Base-by-base conservation (phyloP, 1,140 invertebrate genomes). In the Nasonia vitripennis region DNA sequence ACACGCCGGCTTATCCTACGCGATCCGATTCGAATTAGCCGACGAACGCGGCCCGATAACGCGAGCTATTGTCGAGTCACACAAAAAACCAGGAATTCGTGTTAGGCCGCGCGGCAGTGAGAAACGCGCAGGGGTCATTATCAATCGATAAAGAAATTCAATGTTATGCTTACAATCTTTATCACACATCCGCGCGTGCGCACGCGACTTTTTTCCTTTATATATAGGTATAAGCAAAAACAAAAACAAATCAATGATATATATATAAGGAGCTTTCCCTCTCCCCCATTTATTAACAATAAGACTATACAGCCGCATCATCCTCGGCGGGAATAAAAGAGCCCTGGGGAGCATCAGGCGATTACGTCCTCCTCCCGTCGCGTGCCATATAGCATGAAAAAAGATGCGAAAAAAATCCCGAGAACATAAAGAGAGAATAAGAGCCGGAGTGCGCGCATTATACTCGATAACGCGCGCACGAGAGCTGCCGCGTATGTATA, bases 391-490 rank as follows among this genome's bases (percentile, higher is more conserved):
- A 20, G 23, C 1, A 12, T 5, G 27, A 71, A 62, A 55, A 55
- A 55, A 17, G 17, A 55, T 55, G 17, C 12, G 68, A 62, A 80
- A 67, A 77, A 81, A 73, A 68, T 71, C 78, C 74, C 20, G 78
- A 77, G 70, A 71, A 78, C n/a, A 81, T 71, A 73, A 81, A 70
- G 80, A 81, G 70, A 81, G 41, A 62, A 27, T 27, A 27, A 17
- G 55, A 62, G 55, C 17, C 4, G 17, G 20, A 17, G 55, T 62
- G 20, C 55, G 68, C 62, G 20, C 70, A 81, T 81, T 81, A 74
- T 81, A 71, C 80, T 81, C 45, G 80, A 81, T 74, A 81, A 81
- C 70, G 80, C 80, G 70, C 55, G 55, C 55, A 62, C 23, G 48
- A 81, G 68, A 81, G 20, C 20, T n/a, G 48, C 70, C 70, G 70